Percentiles rank a stretch among this genome's conserved stretches.
Evolutionary conservation across 1,140 invertebrate genomes (phyloP).

Genomic region (Zaprionus vittiger): DNA sequence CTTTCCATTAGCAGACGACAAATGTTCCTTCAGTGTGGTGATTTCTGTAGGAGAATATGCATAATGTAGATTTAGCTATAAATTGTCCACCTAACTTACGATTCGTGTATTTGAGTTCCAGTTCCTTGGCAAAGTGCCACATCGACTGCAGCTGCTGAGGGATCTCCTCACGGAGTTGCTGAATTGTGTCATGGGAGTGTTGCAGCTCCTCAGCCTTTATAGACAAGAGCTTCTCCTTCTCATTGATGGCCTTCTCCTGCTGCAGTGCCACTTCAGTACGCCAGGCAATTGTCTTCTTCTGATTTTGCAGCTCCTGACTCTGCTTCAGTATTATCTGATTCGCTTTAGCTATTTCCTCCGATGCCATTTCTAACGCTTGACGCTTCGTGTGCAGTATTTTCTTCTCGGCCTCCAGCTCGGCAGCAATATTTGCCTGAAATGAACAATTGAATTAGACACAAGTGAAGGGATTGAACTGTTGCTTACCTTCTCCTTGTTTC

Average conservation of each 20-base stretch:
- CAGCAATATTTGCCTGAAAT: constrained; percentile 68
- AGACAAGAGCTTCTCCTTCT: constrained; percentile 67
- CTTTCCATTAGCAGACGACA: constrained; percentile 48
- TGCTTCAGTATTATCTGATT: constrained; percentile 82
- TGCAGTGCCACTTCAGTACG: constrained; percentile 80
- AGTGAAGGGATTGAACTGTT: background rate
- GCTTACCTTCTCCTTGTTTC: constrained; percentile 70
- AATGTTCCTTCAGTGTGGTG: constrained; percentile 50
- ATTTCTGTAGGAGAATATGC: constrained; percentile 62
- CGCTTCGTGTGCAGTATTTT: constrained; percentile 78
- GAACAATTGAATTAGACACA: background rate
- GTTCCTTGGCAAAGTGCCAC: constrained; percentile 64
- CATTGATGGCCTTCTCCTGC: constrained; percentile 74
- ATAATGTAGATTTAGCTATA: background rate
- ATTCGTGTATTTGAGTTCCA: constrained; percentile 76
- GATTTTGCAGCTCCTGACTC: constrained; percentile 62
- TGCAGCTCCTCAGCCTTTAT: constrained; percentile 56
- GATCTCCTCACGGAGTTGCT: constrained; percentile 70
- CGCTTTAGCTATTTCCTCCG: constrained; percentile 82
- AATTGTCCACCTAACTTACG: constrained; percentile 52
- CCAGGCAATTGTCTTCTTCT: constrained; percentile 74
- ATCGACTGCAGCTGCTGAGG: constrained; percentile 73
- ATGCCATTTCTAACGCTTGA: constrained; percentile 79
- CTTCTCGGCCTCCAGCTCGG: constrained; percentile 80
- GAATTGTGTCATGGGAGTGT: constrained; percentile 53